These are phyloP conservation scores for Orthonevra nobilis DNA, from an alignment of 2,888 invertebrate genomes.

Conservation along the genomic window DNA sequence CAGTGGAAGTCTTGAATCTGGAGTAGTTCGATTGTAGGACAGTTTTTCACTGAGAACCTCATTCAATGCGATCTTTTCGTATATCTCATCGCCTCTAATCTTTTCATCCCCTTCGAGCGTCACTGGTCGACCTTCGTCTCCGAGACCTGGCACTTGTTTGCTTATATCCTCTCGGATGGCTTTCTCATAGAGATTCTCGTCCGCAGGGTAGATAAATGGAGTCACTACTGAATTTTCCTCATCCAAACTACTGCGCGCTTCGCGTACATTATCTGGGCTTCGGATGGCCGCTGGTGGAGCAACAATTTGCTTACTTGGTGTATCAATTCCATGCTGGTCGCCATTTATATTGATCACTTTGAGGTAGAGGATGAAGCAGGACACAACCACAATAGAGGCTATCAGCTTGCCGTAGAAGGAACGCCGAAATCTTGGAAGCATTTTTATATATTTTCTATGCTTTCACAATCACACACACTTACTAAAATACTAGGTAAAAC, in stretches of 20 bases:
- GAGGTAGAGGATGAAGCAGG: slow-evolving; percentile 77
- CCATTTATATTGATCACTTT: slow-evolving; percentile 74
- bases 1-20: slow-evolving; percentile 78
- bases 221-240: slow-evolving; percentile 36
- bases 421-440: slow-evolving; percentile 78
- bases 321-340: slow-evolving; percentile 21
- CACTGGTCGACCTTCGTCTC: slow-evolving; percentile 87
- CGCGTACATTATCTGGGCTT: slow-evolving; percentile 69
- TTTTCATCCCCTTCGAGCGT: slow-evolving; percentile 85
- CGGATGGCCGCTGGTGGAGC: slow-evolving; percentile 39
- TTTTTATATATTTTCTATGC: slow-evolving; percentile 68
- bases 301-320: slow-evolving; percentile 33
- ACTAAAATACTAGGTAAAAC: slow-evolving; percentile 38
- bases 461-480: slow-evolving; percentile 20
- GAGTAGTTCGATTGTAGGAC: slow-evolving; percentile 87
- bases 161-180: slow-evolving; percentile 84
- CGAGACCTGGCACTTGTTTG: slow-evolving; percentile 85
- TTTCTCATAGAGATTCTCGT: slow-evolving; percentile 72
- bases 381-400: slow-evolving; percentile 76
- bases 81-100: slow-evolving; percentile 84
- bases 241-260: slow-evolving; percentile 58
- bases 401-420: slow-evolving; percentile 79
- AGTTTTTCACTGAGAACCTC: slow-evolving; percentile 93
- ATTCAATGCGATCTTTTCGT: slow-evolving; percentile 93
- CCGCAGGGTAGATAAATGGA: slow-evolving; percentile 71